Conservation (phyloP, 1,140 invertebrate genomes). For the Homarus americanus region DNA sequence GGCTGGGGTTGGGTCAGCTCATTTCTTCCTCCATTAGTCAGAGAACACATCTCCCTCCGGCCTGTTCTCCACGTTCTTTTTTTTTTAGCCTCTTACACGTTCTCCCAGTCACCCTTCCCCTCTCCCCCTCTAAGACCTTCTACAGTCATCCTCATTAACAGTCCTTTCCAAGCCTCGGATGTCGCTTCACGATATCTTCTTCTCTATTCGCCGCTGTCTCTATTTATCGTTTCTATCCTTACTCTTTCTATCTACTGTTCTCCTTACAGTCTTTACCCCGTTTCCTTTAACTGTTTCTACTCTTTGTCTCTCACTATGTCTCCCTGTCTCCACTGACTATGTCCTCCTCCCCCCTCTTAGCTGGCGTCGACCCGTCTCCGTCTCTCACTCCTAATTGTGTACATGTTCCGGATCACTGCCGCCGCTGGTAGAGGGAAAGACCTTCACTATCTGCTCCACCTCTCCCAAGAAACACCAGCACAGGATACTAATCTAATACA, state of each 20-base stretch:
- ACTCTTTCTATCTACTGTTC: background rate
- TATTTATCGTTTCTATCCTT: background rate
- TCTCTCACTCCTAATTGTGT: background rate
- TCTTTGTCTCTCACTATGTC: no score
- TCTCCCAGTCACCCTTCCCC: background rate
- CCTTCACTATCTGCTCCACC: background rate
- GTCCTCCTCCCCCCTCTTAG: no score
- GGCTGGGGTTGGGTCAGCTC: background rate
- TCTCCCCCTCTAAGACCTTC: background rate
- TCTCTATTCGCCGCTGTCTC: no score
- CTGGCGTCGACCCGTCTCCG: no score
- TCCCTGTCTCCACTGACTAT: no score
- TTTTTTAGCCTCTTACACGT: background rate
- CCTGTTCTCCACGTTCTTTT: background rate
- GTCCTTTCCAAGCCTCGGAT: no score
- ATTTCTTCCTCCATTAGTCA: slow-evolving; percentile 42
- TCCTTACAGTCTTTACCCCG: background rate
- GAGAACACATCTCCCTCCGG: background rate
- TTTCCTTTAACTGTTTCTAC: no score
- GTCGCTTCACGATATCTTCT: no score
- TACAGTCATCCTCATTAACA: no score
- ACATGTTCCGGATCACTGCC: slow-evolving; percentile 4
- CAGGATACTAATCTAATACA: no score
- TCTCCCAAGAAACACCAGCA: background rate
- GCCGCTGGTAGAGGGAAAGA: background rate